Conservation (phyloP, 2,797 vertebrate genomes). For the Diceros bicornis region DNA sequence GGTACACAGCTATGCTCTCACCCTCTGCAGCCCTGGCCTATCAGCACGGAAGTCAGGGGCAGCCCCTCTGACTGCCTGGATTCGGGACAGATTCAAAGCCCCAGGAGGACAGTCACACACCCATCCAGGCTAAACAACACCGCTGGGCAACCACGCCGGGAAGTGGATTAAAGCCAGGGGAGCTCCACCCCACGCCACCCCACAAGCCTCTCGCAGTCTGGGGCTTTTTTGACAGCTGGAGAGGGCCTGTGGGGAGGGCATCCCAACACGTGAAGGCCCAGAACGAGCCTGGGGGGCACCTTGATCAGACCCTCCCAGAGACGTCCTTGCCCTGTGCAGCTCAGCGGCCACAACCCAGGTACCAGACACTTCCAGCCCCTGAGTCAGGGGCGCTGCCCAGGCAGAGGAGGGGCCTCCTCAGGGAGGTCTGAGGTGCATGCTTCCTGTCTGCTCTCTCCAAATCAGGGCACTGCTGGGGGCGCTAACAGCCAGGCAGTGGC, state of each 20-base stretch:
- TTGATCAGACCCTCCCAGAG: background rate
- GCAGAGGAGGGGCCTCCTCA: background rate
- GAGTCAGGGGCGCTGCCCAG: background rate
- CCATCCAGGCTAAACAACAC: background rate
- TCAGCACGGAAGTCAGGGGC: background rate
- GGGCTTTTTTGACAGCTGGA: background rate
- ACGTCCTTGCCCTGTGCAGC: fast-evolving
- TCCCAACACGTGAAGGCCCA: fast-evolving
- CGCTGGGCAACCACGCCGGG: background rate
- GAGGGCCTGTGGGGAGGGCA: background rate
- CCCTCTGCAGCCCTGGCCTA: background rate
- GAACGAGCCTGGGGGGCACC: fast-evolving
- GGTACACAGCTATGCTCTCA: no score
- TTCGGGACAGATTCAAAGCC: background rate
- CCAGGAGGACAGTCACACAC: background rate
- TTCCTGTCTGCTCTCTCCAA: background rate
- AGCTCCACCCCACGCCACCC: background rate
- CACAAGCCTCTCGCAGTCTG: background rate
- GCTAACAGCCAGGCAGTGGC: fast-evolving
- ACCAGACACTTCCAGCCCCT: background rate
- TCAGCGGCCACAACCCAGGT: background rate
- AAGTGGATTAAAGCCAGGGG: background rate
- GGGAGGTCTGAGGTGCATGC: background rate
- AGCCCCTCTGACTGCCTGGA: background rate
- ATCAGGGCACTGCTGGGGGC: fast-evolving